phyloP scores from a whole-genome alignment of 2,113 vertebrate species.

The Bujurquina vittata region DNA sequence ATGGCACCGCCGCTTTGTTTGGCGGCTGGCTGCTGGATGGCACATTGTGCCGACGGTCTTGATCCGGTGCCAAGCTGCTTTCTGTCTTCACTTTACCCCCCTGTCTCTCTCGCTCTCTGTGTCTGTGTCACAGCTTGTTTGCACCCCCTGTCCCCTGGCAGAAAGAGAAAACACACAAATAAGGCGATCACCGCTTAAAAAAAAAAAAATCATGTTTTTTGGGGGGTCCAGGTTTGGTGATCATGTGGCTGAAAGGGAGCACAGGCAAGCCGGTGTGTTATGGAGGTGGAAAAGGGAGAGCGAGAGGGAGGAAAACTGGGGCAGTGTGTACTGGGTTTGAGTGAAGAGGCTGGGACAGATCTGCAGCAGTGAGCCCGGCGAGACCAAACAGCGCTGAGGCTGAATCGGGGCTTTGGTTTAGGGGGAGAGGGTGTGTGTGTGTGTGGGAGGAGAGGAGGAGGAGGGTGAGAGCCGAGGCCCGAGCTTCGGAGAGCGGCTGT shows the following conservation, averaged over 20 bases:
- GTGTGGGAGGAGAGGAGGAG: constrained; percentile 17
- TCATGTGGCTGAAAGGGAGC: background rate
- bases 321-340: constrained; percentile 18
- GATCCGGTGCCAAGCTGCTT: constrained; percentile 74
- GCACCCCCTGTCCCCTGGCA: constrained; percentile 18
- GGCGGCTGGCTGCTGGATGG: constrained; percentile 63
- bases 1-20: constrained; percentile 61
- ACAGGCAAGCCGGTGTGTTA: background rate
- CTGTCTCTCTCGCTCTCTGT: constrained; percentile 28
- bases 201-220: background rate
- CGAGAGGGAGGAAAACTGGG: constrained; percentile 35
- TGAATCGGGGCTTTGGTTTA: constrained; percentile 47
- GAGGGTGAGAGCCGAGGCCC: constrained; percentile 54
- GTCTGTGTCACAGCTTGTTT: constrained; percentile 56
- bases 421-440: background rate
- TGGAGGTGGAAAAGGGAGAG: constrained; percentile 13
- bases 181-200: background rate
- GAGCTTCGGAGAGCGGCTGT: constrained; percentile 70
- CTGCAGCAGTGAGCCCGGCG: constrained; percentile 31
- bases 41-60: constrained; percentile 70
- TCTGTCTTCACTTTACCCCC: constrained; percentile 52
- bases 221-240: background rate
- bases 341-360: constrained; percentile 30
- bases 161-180: constrained; percentile 20
- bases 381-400: constrained; percentile 40